Evolutionary conservation across 2,113 vertebrate species (phyloP).

Genomic region (Aleadryas rufinucha): DNA sequence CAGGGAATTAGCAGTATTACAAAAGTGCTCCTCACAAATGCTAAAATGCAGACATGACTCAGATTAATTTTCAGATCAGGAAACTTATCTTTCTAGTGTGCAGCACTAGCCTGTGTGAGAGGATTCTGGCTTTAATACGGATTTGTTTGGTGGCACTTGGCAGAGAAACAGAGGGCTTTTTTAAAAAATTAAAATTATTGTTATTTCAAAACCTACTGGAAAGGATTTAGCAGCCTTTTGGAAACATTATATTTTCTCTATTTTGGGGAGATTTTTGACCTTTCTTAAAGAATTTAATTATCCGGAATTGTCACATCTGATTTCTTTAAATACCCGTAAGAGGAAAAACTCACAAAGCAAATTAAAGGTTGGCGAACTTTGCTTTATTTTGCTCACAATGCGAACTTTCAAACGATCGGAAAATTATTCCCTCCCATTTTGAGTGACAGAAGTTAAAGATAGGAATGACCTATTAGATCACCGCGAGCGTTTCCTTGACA

Average conservation of each 20-base stretch:
- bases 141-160: slow-evolving; percentile 32
- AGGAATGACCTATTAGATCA: slow-evolving; percentile 69
- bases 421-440: slow-evolving; percentile 45
- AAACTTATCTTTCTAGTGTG: slow-evolving; percentile 50
- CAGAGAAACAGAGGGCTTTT: background rate
- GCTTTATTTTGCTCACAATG: slow-evolving; percentile 49
- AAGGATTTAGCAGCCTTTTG: slow-evolving; percentile 13
- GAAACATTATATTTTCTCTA: slow-evolving; percentile 1
- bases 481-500: background rate
- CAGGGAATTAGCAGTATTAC: slow-evolving; percentile 52
- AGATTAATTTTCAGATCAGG: slow-evolving; percentile 63
- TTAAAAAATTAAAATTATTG: background rate
- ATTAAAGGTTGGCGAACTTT: slow-evolving; percentile 40
- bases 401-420: slow-evolving; percentile 12
- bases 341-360: slow-evolving; percentile 18
- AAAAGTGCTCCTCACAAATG: slow-evolving; percentile 58
- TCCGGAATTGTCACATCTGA: slow-evolving; percentile 36
- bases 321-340: slow-evolving; percentile 40
- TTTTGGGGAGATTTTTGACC: slow-evolving; percentile 36
- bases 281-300: slow-evolving; percentile 27
- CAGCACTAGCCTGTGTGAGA: background rate
- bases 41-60: slow-evolving; percentile 65
- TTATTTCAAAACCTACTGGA: slow-evolving; percentile 55
- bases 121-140: background rate
- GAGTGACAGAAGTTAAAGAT: slow-evolving; percentile 58